Evolutionary conservation across 2,113 vertebrate genomes (phyloP).

Genomic region (Tonatia bakeri): DNA sequence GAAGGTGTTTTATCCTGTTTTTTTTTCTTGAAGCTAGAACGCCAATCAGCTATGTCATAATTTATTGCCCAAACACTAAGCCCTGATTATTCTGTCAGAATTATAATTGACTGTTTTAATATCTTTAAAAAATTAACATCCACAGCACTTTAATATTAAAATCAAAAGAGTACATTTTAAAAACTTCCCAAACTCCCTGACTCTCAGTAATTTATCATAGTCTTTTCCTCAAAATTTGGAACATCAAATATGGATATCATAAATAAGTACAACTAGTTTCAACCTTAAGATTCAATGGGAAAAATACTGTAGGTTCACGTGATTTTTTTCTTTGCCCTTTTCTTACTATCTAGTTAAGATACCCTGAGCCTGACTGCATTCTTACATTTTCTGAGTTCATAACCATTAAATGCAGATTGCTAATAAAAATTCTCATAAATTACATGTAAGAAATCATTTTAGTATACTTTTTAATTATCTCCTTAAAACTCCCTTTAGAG

Average conservation of each 20-base stretch:
- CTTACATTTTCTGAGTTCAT: not conserved
- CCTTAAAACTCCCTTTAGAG: not conserved
- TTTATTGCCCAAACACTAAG: not conserved
- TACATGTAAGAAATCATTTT: slow-evolving; percentile 13
- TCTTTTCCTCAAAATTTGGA: not conserved
- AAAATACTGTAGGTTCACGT: not conserved
- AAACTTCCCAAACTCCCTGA: not conserved
- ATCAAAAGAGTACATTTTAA: not conserved
- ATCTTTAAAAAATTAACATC: not conserved
- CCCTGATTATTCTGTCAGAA: not conserved
- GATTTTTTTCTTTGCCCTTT: not conserved
- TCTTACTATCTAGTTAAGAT: not conserved
- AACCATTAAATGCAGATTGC: not conserved
- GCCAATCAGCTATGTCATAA: not conserved
- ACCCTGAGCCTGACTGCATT: not conserved
- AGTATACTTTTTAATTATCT: not conserved
- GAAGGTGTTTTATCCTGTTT: not conserved
- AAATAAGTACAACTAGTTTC: not conserved
- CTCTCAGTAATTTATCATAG: not conserved
- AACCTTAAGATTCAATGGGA: not conserved
- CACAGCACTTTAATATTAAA: not conserved
- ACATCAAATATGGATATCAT: not conserved
- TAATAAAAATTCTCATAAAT: not conserved
- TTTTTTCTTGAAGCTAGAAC: not conserved
- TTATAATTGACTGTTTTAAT: slow-evolving; percentile 15